These are phyloP conservation scores for Protula sp. DNA, from an alignment of 2,888 invertebrate species.

Conservation along the genomic window DNA sequence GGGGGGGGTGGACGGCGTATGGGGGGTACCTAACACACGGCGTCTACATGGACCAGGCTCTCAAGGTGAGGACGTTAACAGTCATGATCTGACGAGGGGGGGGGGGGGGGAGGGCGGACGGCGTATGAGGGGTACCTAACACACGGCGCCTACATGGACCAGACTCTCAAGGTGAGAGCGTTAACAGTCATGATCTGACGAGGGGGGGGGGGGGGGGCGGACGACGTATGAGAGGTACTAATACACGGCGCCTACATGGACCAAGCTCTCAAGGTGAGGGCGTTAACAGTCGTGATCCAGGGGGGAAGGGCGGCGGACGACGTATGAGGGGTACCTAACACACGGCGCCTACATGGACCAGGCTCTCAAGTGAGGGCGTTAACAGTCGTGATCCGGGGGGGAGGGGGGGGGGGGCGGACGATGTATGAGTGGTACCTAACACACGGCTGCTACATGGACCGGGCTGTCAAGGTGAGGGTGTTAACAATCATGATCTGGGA, in stretches of 20 bases:
- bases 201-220: too few species aligned
- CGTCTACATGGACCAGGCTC: constrained; percentile 52
- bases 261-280: constrained; percentile 60
- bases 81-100: too few species aligned
- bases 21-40: constrained; percentile 15
- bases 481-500: too few species aligned
- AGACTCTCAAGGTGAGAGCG: constrained; percentile 62
- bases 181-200: too few species aligned
- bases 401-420: too few species aligned
- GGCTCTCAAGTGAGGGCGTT: constrained; percentile 59
- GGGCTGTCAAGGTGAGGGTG: constrained; percentile 62
- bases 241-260: constrained; percentile 17
- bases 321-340: constrained; percentile 49
- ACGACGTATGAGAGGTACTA: constrained; percentile 33
- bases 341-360: constrained; percentile 17
- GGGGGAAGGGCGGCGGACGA: too few species aligned
- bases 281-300: too few species aligned
- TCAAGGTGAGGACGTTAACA: constrained; percentile 55
- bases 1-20: too few species aligned
- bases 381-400: too few species aligned
- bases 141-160: constrained; percentile 17
- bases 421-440: constrained; percentile 53
- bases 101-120: too few species aligned
- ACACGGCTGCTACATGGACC: constrained; percentile 16
- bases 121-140: constrained; percentile 53